These are phyloP conservation scores for Arctocebus calabarensis DNA, from an alignment of 2,797 vertebrate genomes.

Conservation along the genomic window DNA sequence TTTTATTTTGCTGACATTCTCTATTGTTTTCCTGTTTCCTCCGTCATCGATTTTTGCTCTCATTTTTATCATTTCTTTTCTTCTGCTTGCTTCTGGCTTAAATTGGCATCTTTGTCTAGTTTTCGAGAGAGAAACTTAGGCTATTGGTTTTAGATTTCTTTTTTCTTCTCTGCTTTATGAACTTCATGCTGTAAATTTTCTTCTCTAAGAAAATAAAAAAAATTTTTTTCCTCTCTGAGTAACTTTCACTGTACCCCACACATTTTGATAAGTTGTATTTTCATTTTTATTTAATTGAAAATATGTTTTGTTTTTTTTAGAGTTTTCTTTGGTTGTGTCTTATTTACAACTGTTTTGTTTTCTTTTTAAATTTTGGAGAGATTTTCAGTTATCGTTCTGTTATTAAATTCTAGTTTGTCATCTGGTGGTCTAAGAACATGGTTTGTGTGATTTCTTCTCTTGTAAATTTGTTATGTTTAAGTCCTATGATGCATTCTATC, in stretches of 20 bases:
- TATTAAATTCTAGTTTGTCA: background rate
- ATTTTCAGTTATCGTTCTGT: background rate
- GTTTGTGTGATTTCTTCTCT: background rate
- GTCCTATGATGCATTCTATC: background rate
- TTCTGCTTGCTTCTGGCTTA: background rate
- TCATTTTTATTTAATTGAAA: background rate
- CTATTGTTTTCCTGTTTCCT: background rate
- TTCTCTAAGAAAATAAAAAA: background rate
- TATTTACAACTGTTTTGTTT: background rate
- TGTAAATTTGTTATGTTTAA: background rate
- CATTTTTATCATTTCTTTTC: background rate
- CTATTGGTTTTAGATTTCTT: background rate
- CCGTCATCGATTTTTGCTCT: background rate
- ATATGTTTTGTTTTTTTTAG: background rate
- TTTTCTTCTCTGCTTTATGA: background rate
- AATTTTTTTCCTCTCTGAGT: background rate
- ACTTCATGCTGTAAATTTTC: background rate
- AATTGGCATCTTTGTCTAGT: background rate
- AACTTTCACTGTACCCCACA: background rate
- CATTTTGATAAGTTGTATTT: background rate
- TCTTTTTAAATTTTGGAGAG: background rate
- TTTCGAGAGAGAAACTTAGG: background rate
- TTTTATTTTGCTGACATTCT: background rate
- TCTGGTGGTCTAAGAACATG: background rate
- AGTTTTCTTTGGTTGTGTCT: background rate